Evolutionary conservation across 2,888 invertebrate species (phyloP).

Genomic region (Euproctis similis): DNA sequence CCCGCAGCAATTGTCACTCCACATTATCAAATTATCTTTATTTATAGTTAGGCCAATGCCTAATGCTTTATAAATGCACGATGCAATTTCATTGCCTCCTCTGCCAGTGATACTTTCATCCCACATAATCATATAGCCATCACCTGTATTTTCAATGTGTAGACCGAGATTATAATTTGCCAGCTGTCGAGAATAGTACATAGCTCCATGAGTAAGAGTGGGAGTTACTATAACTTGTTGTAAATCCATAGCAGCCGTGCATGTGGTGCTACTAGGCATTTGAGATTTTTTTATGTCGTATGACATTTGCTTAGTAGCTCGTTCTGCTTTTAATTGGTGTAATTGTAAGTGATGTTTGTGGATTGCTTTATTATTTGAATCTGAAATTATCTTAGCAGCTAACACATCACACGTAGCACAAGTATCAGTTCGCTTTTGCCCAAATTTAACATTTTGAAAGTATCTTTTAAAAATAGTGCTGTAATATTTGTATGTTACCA

Average conservation of each 20-base stretch:
- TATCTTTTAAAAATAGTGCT: not conserved
- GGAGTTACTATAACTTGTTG: not conserved
- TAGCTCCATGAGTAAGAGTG: not conserved
- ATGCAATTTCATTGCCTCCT: too few relatives aligned
- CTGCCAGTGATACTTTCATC: too few relatives aligned
- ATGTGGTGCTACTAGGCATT: constrained; percentile 4
- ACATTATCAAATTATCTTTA: not conserved
- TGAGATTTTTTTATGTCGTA: constrained; percentile 5
- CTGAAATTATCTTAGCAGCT: too few relatives aligned
- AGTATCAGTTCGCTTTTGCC: too few relatives aligned
- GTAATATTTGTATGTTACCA: too few relatives aligned
- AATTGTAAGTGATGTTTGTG: constrained; percentile 1
- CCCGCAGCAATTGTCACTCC: constrained; percentile 1
- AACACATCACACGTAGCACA: too few relatives aligned
- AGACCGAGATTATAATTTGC: constrained; percentile 6
- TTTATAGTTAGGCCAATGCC: too few relatives aligned
- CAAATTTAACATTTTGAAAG: too few relatives aligned
- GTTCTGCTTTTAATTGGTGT: constrained; percentile 5
- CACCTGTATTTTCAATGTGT: constrained; percentile 2
- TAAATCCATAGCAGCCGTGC: constrained; percentile 3
- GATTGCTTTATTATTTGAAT: too few relatives aligned
- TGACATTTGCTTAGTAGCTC: constrained; percentile 6
- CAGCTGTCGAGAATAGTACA: constrained; percentile 6
- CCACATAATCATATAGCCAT: not conserved
- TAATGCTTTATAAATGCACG: too few relatives aligned